Evolutionary conservation across 2,113 vertebrate species (phyloP).

Genomic region (Euleptes europaea): DNA sequence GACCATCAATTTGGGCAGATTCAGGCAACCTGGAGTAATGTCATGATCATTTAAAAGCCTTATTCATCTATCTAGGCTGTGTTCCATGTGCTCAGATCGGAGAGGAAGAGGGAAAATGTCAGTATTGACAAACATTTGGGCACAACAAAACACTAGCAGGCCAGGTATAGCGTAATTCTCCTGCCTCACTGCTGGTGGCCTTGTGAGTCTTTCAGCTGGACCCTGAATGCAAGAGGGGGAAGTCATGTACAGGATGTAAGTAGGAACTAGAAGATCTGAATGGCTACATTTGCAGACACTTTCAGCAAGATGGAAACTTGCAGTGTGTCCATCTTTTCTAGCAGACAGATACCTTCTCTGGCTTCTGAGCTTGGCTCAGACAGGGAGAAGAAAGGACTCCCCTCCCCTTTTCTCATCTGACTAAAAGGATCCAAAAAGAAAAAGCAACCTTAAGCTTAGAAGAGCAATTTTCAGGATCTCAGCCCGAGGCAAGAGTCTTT

Average conservation of each 20-base stretch:
- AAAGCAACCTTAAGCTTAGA: neutral
- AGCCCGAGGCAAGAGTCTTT: neutral
- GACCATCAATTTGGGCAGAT: neutral
- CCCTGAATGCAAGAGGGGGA: neutral
- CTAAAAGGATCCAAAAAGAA: neutral
- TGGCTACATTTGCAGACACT: neutral
- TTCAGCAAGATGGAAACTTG: neutral
- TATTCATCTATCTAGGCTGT: neutral
- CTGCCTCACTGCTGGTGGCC: neutral
- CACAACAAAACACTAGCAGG: neutral
- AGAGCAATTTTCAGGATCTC: slow-evolving; percentile 1
- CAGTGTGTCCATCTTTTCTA: neutral
- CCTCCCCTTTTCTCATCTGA: neutral
- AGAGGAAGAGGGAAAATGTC: neutral
- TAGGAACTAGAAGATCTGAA: neutral
- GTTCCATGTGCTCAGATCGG: neutral
- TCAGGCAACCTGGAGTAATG: neutral
- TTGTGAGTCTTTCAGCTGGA: neutral
- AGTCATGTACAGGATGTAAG: neutral
- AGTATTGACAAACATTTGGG: neutral
- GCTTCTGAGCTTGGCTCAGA: neutral
- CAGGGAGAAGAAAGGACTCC: too few species aligned
- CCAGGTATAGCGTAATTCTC: neutral
- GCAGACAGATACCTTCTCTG: neutral
- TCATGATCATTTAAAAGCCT: neutral